Percentiles rank a stretch among this genome's conserved stretches.
phyloP scores from a whole-genome alignment of 1,140 invertebrate species.

The Maconellicoccus hirsutus region DNA sequence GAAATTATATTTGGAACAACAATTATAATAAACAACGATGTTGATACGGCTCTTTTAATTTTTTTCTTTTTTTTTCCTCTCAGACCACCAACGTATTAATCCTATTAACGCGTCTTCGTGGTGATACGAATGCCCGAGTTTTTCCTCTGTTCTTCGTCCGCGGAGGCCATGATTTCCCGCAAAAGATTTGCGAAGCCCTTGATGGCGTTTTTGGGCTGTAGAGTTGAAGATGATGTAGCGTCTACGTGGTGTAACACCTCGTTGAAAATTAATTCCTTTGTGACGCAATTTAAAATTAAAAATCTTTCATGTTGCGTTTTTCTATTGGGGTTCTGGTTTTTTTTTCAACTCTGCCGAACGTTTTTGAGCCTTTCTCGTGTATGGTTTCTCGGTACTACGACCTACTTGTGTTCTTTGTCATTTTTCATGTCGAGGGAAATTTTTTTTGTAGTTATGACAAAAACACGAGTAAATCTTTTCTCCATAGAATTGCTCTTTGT shows the following conservation, averaged over 20 bases:
- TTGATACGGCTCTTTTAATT: slow-evolving; percentile 1
- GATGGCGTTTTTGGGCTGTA: too few species aligned
- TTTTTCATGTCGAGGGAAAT: background rate
- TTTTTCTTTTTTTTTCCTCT: background rate
- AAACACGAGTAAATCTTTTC: background rate
- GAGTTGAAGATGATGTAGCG: too few species aligned
- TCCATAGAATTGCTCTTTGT: background rate
- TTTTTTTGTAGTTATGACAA: background rate
- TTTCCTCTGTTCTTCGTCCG: too few species aligned
- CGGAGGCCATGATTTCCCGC: too few species aligned
- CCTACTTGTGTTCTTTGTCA: background rate
- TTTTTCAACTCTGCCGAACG: too few species aligned
- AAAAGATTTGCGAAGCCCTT: too few species aligned
- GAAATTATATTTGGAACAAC: slow-evolving; percentile 10
- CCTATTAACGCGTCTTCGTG: background rate
- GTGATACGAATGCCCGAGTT: too few species aligned
- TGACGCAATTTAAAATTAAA: slow-evolving; percentile 1
- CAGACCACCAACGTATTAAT: background rate
- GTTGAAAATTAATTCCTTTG: slow-evolving; percentile 4
- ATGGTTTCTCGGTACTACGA: background rate
- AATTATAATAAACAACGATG: slow-evolving; percentile 9
- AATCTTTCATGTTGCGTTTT: background rate
- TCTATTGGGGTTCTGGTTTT: background rate
- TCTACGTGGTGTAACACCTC: background rate
- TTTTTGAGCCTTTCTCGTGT: background rate